Evolutionary conservation across 2,888 invertebrate species (phyloP).

Genomic region (Griposia aprilina): DNA sequence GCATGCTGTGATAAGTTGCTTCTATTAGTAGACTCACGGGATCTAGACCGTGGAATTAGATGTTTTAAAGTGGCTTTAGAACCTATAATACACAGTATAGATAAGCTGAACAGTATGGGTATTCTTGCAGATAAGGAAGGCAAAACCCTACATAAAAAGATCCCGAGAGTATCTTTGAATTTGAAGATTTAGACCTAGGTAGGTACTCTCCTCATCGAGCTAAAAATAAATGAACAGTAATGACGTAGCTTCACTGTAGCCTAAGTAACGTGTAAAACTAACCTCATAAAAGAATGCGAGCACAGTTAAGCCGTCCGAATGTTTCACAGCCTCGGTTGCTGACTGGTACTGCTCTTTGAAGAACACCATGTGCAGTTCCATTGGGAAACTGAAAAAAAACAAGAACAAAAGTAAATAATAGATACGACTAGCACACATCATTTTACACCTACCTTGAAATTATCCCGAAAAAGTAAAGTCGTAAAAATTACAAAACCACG

Average conservation of each 20-base stretch:
- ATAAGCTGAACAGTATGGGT: not conserved
- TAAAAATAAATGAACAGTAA: slow-evolving; percentile 1
- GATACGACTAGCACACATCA: not conserved
- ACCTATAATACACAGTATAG: not conserved
- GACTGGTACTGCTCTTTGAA: slow-evolving; percentile 92
- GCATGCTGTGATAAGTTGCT: slow-evolving; percentile 9
- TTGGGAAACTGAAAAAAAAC: slow-evolving; percentile 91
- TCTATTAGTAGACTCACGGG: slow-evolving; percentile 7
- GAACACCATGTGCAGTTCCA: slow-evolving; percentile 95
- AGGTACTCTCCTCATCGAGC: not conserved
- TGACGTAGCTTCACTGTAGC: not conserved
- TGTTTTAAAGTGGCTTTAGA: slow-evolving; percentile 8
- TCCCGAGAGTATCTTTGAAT: too few species aligned
- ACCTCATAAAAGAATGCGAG: slow-evolving; percentile 95
- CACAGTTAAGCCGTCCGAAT: slow-evolving; percentile 94
- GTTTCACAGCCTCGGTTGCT: slow-evolving; percentile 91
- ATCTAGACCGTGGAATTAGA: not conserved
- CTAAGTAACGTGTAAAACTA: not conserved
- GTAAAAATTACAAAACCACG: slow-evolving; percentile 38
- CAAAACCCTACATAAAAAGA: not conserved
- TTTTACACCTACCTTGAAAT: slow-evolving; percentile 15
- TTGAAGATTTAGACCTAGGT: not conserved
- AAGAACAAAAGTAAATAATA: slow-evolving; percentile 7
- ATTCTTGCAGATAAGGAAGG: not conserved
- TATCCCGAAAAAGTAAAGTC: slow-evolving; percentile 6